Percentiles rank a stretch among this genome's conserved stretches.
phyloP scores from a whole-genome alignment of 2,797 vertebrate species.

The Mustela erminea region DNA sequence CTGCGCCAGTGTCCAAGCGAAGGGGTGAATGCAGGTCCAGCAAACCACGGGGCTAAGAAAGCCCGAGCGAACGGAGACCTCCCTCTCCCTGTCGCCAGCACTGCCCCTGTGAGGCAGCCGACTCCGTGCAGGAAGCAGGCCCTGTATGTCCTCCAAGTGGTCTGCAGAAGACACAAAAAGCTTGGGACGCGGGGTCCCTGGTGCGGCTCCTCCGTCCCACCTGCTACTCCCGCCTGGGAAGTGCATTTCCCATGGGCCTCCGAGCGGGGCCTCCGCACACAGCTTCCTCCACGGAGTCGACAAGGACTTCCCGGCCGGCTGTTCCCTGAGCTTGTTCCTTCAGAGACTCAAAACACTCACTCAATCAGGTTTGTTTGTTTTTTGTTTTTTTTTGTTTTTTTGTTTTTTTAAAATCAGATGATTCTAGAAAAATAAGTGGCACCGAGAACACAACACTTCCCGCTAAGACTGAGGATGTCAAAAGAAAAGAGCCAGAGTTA shows the following conservation, averaged over 20 bases:
- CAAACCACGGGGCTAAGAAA: not conserved
- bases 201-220: not conserved
- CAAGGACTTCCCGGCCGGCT: not conserved
- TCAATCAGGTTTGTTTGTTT: not conserved
- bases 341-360: not conserved
- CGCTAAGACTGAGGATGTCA: not conserved
- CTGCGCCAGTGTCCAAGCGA: not conserved
- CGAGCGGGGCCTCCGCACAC: not conserved
- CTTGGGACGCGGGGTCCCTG: not conserved
- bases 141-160: not conserved
- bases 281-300: not conserved
- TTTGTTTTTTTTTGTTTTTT: not conserved
- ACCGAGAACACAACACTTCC: not conserved
- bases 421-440: not conserved
- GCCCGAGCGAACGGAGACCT: slow-evolving; percentile 26
- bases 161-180: too few relatives aligned
- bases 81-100: slow-evolving; percentile 2
- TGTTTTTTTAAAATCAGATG: not conserved
- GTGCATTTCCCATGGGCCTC: not conserved
- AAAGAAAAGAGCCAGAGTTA: not conserved
- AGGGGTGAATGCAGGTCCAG: not conserved
- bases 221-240: rapidly evolving
- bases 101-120: not conserved
- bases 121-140: not conserved
- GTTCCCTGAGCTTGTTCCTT: not conserved